Conservation (phyloP, 1,140 invertebrate genomes). For the Psilanteris sp. region DNA sequence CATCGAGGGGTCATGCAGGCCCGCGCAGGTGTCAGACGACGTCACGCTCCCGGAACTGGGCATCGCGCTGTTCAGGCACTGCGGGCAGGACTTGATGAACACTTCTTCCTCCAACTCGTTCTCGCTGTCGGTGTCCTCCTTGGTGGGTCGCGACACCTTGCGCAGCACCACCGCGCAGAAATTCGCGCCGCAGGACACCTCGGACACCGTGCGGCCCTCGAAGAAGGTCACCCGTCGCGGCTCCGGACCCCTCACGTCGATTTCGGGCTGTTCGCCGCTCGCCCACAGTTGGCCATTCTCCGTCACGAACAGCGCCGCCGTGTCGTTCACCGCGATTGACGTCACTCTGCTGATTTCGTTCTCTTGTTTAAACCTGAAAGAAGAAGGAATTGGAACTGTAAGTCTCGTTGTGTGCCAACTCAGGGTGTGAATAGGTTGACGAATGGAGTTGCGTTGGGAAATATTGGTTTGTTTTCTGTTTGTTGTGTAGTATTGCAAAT, state of each 20-base stretch:
- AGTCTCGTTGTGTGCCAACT: no score
- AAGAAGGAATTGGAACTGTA: no score
- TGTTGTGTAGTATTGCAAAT: no score
- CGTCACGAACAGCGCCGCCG: slow-evolving; percentile 83
- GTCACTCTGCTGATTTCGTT: slow-evolving; percentile 83
- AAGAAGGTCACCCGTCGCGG: slow-evolving; percentile 86
- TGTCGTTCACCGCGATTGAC: slow-evolving; percentile 82
- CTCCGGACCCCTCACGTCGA: slow-evolving; percentile 82
- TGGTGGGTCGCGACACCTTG: slow-evolving; percentile 80
- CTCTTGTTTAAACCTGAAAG: slow-evolving; percentile 80
- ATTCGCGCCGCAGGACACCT: slow-evolving; percentile 83
- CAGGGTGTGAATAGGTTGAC: no score
- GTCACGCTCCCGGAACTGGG: slow-evolving; percentile 73
- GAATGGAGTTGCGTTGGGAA: no score
- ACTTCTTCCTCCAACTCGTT: slow-evolving; percentile 83
- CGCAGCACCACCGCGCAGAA: slow-evolving; percentile 85
- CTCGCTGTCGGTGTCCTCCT: slow-evolving; percentile 82
- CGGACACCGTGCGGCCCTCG: slow-evolving; percentile 83
- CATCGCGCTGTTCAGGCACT: slow-evolving; percentile 79
- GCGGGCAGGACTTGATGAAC: slow-evolving; percentile 84
- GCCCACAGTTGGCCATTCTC: slow-evolving; percentile 87
- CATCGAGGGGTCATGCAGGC: slow-evolving; percentile 77
- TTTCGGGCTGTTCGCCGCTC: slow-evolving; percentile 85
- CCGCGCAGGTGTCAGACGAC: slow-evolving; percentile 79
- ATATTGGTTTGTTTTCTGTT: neutral